Base-by-base conservation (phyloP, 92 coral and sea anemone genomes). In the Chrysogorgia sp. region DNA sequence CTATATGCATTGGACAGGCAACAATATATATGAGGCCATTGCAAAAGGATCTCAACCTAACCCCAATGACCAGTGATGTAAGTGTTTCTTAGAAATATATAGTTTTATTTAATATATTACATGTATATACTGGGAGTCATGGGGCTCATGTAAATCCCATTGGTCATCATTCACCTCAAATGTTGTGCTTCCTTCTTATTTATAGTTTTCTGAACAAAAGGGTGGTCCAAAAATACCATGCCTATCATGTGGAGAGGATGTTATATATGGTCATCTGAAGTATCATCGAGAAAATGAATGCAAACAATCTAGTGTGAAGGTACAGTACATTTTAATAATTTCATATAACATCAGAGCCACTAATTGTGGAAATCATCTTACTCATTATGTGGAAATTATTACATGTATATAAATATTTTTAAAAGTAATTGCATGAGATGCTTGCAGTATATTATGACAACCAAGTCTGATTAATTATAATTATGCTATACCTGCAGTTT, bases 1-100 rank as follows among this genome's bases (percentile, higher is more conserved):
- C 19, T 63, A 26, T 77, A 7, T 77, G 82, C 55, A 62, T 77
- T 62, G 82, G 82, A 24, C 74, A 61, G 74, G 75, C 82, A 37
- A 62, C 41, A 61, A 58, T 41, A 61, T 77, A 77, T 22, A 6
- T 77, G 15, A 62, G 75, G 40, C 82, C 82, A 19, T 45, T 77
- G 30, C 82, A 77, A 77, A 77, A 63, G 61, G 74, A 62, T 23
- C 74, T 77, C 19, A 71, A 77, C 58, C 69, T 14, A 37, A 59
- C 71, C 35, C n/a, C 43, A 37, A 40, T 71, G 65, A 71, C 35
- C 29, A 71, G 1, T 71, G 78, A 71, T 71, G 78, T 71, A 71
- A 71, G 78, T 71, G 37, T 50, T 71, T 71, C 60, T 71, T 24
- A 24, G 45, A 67, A 29, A 29, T 14, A 0, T 67, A 32, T 63